Percentiles rank a stretch among this genome's conserved stretches.
phyloP scores from a whole-genome alignment of 2,888 invertebrate species.

The Physocephala rufipes region DNA sequence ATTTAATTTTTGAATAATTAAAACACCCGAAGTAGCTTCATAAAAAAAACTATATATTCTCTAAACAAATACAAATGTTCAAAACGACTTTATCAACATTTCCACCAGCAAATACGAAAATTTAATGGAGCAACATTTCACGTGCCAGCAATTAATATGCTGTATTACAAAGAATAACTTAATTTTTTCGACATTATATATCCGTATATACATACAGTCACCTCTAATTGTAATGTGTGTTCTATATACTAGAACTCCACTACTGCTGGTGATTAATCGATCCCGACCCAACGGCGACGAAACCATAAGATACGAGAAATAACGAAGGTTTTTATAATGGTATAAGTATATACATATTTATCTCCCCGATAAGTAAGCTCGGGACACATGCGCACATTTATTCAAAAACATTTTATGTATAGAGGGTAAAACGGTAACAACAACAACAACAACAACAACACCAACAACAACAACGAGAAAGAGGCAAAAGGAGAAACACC shows the following conservation, averaged over 20 bases:
- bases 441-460: slow-evolving; percentile 16
- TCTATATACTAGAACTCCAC: no score
- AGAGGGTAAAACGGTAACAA: slow-evolving; percentile 21
- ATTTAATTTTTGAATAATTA: no score
- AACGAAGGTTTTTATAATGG: slow-evolving; percentile 47
- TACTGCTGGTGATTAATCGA: slow-evolving; percentile 27
- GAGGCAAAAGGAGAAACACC: no score
- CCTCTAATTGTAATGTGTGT: no score
- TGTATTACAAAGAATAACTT: no score
- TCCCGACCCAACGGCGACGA: slow-evolving; percentile 34
- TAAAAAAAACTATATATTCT: no score
- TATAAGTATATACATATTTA: slow-evolving; percentile 31
- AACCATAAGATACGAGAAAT: slow-evolving; percentile 19
- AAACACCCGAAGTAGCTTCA: no score
- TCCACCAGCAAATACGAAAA: neutral
- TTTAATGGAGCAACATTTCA: slow-evolving; percentile 31
- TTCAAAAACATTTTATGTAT: slow-evolving; percentile 48
- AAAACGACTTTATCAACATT: no score
- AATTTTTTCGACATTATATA: no score
- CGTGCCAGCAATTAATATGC: slow-evolving; percentile 43
- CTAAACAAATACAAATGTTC: no score
- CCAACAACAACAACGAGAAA: slow-evolving; percentile 47
- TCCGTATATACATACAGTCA: no score
- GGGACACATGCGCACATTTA: slow-evolving; percentile 58
- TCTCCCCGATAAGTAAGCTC: slow-evolving; percentile 37